These are phyloP conservation scores for Helicoverpa zea DNA, from an alignment of 1,140 invertebrate species.

Conservation along the genomic window DNA sequence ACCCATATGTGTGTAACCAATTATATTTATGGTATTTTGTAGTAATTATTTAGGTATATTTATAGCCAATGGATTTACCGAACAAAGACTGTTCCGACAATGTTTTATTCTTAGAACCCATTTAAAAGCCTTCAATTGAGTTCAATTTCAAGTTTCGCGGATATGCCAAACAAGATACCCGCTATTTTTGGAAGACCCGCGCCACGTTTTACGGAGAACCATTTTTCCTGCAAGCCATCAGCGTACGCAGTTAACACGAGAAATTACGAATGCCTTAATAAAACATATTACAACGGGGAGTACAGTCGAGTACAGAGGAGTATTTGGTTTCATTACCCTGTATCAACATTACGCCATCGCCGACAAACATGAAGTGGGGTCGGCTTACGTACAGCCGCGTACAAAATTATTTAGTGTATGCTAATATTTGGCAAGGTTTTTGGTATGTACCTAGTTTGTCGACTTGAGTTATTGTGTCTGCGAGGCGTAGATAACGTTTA, in stretches of 20 bases:
- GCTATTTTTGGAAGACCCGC: no score
- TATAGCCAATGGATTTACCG: no score
- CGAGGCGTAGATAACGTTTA: constrained; percentile 42
- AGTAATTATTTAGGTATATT: no score
- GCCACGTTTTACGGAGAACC: no score
- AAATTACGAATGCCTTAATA: constrained; percentile 39
- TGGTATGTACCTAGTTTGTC: constrained; percentile 50
- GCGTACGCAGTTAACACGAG: constrained; percentile 4
- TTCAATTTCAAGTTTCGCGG: no score
- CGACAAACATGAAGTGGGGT: constrained; percentile 53
- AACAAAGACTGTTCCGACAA: no score
- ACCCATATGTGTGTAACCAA: no score
- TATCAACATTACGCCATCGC: constrained; percentile 52
- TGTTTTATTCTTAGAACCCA: no score
- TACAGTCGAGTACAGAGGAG: constrained; percentile 36
- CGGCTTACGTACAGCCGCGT: constrained; percentile 48
- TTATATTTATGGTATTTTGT: no score
- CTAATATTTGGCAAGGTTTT: constrained; percentile 56
- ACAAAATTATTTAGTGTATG: constrained; percentile 56
- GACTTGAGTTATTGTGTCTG: constrained; percentile 48
- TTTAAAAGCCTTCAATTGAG: no score
- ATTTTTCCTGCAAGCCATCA: constrained; percentile 11
- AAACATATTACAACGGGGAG: constrained; percentile 36
- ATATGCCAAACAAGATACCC: no score
- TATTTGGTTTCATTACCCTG: constrained; percentile 60